phyloP scores from a whole-genome alignment of 2,888 invertebrate genomes.

The Orthosia gothica region DNA sequence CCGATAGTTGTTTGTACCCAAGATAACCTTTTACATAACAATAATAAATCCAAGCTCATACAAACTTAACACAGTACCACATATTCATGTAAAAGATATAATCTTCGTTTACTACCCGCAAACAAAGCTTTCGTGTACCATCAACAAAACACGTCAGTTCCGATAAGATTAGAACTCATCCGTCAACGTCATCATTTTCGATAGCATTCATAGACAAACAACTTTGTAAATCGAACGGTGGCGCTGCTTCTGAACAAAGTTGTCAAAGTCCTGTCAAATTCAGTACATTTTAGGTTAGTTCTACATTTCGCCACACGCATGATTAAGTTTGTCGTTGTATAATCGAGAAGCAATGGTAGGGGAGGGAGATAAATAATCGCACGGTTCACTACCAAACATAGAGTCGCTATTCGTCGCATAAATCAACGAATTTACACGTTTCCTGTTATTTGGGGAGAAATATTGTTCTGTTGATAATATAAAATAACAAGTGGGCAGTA shows the following conservation, averaged over 20 bases:
- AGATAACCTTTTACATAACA: not conserved
- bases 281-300: constrained; percentile 13
- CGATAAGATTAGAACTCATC: constrained; percentile 55
- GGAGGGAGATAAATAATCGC: constrained; percentile 74
- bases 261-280: constrained; percentile 6
- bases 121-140: constrained; percentile 46
- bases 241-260: constrained; percentile 18
- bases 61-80: not conserved
- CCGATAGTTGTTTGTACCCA: not conserved
- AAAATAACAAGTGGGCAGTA: constrained; percentile 29
- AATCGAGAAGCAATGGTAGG: constrained; percentile 63
- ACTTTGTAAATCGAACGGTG: constrained; percentile 20
- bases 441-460: constrained; percentile 64
- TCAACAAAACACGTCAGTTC: constrained; percentile 45
- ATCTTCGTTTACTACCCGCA: constrained; percentile 42
- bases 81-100: constrained; percentile 42
- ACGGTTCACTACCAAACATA: constrained; percentile 65
- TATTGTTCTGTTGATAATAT: constrained; percentile 55
- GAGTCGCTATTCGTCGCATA: constrained; percentile 77
- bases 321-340: constrained; percentile 10
- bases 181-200: constrained; percentile 53
- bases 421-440: constrained; percentile 79
- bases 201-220: constrained; percentile 32
- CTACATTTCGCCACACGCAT: constrained; percentile 18
- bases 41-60: not conserved